These are phyloP conservation scores for Frankliniella intonsa DNA, from an alignment of 2,888 invertebrate species.

Conservation along the genomic window DNA sequence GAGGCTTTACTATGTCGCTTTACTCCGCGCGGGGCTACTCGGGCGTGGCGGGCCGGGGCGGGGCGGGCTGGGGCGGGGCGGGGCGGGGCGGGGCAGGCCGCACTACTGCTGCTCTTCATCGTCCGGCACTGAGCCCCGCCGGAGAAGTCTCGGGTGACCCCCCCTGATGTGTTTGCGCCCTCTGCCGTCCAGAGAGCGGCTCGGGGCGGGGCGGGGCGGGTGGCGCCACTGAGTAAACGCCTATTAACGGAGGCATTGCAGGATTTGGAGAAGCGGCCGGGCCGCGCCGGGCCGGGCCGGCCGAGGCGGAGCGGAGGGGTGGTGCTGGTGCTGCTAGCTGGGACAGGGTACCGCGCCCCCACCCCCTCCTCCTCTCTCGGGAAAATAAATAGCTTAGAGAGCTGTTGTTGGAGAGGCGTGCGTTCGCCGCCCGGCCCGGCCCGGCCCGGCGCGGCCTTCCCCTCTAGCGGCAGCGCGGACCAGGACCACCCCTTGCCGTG, in stretches of 20 bases:
- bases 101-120: no score
- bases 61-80: neutral
- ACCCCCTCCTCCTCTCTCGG: neutral
- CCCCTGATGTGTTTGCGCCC: no score
- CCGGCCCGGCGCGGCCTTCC: neutral
- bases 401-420: neutral
- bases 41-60: neutral
- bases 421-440: neutral
- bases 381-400: constrained; percentile 10
- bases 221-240: neutral
- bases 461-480: no score
- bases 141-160: no score
- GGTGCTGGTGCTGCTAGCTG: neutral
- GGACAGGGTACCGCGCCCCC: neutral
- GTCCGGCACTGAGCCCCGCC: no score
- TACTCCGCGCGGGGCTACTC: no score
- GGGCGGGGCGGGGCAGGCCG: neutral
- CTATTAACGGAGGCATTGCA: neutral
- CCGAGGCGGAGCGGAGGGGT: neutral
- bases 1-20: no score
- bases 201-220: neutral
- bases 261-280: neutral
- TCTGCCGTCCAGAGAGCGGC: neutral
- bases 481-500: neutral
- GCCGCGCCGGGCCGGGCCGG: no score